Evolutionary conservation across 2,797 vertebrate genomes (phyloP).

Genomic region (Lagocephalus sceleratus): DNA sequence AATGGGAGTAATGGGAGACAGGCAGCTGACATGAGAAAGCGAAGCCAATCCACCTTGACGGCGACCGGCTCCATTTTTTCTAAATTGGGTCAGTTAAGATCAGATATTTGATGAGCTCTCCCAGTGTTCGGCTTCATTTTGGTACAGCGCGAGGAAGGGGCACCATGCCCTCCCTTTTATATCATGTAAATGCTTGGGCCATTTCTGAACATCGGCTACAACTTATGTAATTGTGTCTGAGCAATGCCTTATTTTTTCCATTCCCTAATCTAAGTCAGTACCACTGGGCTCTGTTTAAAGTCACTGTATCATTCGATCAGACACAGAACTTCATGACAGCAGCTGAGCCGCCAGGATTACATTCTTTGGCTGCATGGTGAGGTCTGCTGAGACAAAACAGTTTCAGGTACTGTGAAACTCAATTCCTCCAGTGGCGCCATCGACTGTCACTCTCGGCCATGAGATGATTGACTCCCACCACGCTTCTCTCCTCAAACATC

Average conservation of each 20-base stretch:
- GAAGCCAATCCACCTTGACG: too few relatives aligned
- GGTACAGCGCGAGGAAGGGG: too few relatives aligned
- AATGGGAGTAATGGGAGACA: constrained; percentile 51
- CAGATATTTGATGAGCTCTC: too few relatives aligned
- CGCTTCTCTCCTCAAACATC: constrained; percentile 38
- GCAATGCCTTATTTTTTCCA: constrained; percentile 31
- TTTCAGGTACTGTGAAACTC: constrained; percentile 51
- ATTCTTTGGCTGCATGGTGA: constrained; percentile 22
- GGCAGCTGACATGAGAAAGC: constrained; percentile 1
- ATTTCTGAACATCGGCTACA: constrained; percentile 16
- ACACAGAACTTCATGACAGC: constrained; percentile 25
- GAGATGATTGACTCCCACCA: constrained; percentile 55
- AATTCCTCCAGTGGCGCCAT: constrained; percentile 41
- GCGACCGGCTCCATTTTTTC: too few relatives aligned
- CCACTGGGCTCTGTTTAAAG: constrained; percentile 22
- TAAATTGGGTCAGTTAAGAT: too few relatives aligned
- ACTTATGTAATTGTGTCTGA: constrained; percentile 14
- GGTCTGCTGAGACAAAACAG: constrained; percentile 49
- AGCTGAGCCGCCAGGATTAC: constrained; percentile 30
- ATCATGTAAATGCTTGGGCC: background rate
- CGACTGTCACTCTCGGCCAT: constrained; percentile 40
- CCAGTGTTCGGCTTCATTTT: too few relatives aligned
- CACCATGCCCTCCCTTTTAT: too few relatives aligned
- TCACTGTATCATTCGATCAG: constrained; percentile 34
- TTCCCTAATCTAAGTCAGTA: constrained; percentile 5